Base-by-base conservation (phyloP, 2,113 vertebrate genomes). In the Mesitornis unicolor region DNA sequence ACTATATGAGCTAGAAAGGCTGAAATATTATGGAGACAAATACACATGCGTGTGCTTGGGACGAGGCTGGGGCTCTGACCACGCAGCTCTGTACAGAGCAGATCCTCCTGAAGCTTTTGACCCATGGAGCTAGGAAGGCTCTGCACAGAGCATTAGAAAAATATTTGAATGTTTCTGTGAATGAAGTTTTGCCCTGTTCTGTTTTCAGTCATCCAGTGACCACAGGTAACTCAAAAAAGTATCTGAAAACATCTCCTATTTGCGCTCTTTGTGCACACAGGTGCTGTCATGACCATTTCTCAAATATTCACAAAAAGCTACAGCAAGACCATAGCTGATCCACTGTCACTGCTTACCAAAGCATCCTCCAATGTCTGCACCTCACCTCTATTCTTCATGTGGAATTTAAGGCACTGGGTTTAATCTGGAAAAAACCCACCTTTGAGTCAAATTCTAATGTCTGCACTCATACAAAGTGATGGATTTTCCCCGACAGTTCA, bases 81-180 rank as follows among this genome's bases (percentile, higher is more conserved):
- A 54, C 1, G 0, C 5, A 6, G 47, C 28, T 73, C 29, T 40
- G 8, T 40, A 20, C 20, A 13, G 25, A 35, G 43, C 3, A 1
- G 38, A 71, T 53, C 36, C 17, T 53, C n/a, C 45, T 36, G 29
- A 71, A 54, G 40, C 56, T 35, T 83, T 17, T 71, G 57, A 83
- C 25, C 16, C 1, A 0, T 0, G 2, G 13, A 61, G 60, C 28
- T 31, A 38, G 45, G 15, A 35, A 40, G n/a, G 61, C 48, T 45
- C 20, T 2, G 0, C 61, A 57, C 25, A 40, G 14, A 77, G 51
- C 14, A 82, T 38, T n/a, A n/a, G n/a, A n/a, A n/a, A n/a, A n/a
- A n/a, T n/a, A n/a, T n/a, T n/a, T n/a, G n/a, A n/a, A n/a, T n/a
- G n/a, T n/a, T n/a, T n/a, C n/a, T n/a, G n/a, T n/a, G n/a, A n/a